Evolutionary conservation across 2,888 invertebrate genomes (phyloP), one percentile per base, ranked within the genome.

Genomic region (Megaustenia siamemsis): DNA sequence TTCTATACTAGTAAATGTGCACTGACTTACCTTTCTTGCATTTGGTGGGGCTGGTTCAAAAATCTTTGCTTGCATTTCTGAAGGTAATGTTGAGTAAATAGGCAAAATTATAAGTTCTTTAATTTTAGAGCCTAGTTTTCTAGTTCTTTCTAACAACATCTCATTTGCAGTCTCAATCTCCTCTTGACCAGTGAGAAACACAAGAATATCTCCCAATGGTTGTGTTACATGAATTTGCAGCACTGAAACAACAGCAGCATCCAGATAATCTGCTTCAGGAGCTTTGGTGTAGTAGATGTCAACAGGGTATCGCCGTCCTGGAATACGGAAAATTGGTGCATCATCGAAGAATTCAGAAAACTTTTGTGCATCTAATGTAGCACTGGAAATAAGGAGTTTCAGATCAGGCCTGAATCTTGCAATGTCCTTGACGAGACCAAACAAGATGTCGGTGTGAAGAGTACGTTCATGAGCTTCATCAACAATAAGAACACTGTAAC

Each of bases 401-500:
- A 99, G 95, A 93, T 99, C 98, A 0, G 97, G 96, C 86, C 99
- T 95, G 94, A 98, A 94, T 83, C 98, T 95, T 0, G 98, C 96
- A 86, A 99, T 98, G 94, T 99, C 99, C 89, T 95, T 95, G 0
- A 99, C 98, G 81, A 99, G 95, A 0, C 99, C 99, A 95, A 99
- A 99, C 60, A 99, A 95, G 91, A 99, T 98, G 93, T 99, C 99
- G 1, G 99, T 99, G 93, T 99, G 99, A 1, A 99, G 95, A 0
- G 99, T 99, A 68, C 99, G 95, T 94, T 99, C 99, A 94, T 99
- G 99, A 87, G 99, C 99, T 95, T 99, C 99, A 94, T 99, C 99
- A 93, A 99, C 98, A 85, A 99, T 99, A 97, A 99, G 97, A 0
- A 99, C 99, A 95, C 97, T 98, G 94, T 99, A 99, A 2, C 97